Percentiles rank a stretch among this genome's conserved stretches.
These are phyloP conservation scores for Acronicta psi DNA, from an alignment of 2,888 invertebrate genomes.

Conservation along the genomic window DNA sequence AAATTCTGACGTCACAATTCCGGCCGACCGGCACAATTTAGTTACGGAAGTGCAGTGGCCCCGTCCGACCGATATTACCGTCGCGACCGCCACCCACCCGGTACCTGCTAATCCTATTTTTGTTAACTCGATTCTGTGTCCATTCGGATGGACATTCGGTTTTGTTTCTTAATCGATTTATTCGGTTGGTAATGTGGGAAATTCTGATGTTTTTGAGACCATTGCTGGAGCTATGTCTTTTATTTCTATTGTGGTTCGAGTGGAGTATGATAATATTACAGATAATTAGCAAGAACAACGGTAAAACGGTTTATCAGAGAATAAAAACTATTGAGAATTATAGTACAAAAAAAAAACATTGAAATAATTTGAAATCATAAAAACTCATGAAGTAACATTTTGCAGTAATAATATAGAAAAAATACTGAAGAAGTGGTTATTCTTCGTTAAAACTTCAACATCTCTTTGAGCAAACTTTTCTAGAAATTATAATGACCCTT, in stretches of 20 bases:
- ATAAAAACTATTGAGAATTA: too few relatives aligned
- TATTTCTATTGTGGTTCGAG: not conserved
- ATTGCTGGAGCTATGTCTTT: conserved; percentile 5
- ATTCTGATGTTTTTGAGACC: not conserved
- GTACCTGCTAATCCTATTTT: conserved; percentile 71
- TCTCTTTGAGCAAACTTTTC: conserved; percentile 2
- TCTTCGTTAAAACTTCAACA: not conserved
- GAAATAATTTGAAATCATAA: too few relatives aligned
- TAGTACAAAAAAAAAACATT: too few relatives aligned
- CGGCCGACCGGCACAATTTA: conserved; percentile 67
- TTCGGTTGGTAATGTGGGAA: conserved; percentile 12
- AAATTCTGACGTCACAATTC: conserved; percentile 67
- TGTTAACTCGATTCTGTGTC: conserved; percentile 65
- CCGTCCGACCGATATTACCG: conserved; percentile 63
- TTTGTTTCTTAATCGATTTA: conserved; percentile 39
- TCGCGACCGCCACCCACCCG: conserved; percentile 45
- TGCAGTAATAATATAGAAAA: too few relatives aligned
- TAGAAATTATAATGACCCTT: not conserved
- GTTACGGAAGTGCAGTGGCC: conserved; percentile 66
- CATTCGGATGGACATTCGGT: conserved; percentile 28
- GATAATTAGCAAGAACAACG: not conserved
- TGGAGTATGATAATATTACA: too few relatives aligned
- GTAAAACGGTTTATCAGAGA: too few relatives aligned
- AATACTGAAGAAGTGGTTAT: too few relatives aligned
- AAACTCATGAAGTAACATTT: too few relatives aligned